These are phyloP conservation scores for Phylloscopus whistleri DNA, from an alignment of 2,113 vertebrate species.

Conservation along the genomic window DNA sequence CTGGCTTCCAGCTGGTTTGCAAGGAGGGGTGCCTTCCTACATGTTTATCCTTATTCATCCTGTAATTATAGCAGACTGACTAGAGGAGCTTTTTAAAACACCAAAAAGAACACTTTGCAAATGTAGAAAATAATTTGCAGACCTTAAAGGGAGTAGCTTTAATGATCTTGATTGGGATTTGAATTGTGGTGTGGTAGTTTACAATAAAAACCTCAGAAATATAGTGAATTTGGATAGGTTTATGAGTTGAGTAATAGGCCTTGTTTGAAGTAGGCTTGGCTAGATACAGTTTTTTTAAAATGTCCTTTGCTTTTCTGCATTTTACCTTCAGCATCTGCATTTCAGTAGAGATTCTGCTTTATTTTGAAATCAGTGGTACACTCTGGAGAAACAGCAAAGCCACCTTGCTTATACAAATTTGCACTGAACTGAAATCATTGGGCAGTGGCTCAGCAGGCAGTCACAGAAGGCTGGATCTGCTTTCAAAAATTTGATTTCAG, in stretches of 20 bases:
- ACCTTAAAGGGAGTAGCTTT: not conserved
- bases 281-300: not conserved
- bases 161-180: not conserved
- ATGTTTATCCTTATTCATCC: slow-evolving; percentile 27
- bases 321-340: not conserved
- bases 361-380: not conserved
- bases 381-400: not conserved
- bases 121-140: not conserved
- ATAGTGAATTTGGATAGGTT: not conserved
- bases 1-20: slow-evolving; percentile 41
- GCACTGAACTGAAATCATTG: not conserved
- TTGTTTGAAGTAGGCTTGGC: not conserved
- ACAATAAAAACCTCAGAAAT: not conserved
- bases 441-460: not conserved
- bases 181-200: not conserved
- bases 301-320: not conserved
- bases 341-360: not conserved
- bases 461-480: not conserved
- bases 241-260: not conserved
- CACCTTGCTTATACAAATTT: not conserved
- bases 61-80: slow-evolving; percentile 3
- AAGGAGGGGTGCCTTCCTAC: slow-evolving; percentile 10
- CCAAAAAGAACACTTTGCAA: not conserved
- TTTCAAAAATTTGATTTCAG: not conserved
- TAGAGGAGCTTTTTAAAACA: not conserved